Base-by-base conservation (phyloP, 2,888 invertebrate species). In the Achlya flavicornis region DNA sequence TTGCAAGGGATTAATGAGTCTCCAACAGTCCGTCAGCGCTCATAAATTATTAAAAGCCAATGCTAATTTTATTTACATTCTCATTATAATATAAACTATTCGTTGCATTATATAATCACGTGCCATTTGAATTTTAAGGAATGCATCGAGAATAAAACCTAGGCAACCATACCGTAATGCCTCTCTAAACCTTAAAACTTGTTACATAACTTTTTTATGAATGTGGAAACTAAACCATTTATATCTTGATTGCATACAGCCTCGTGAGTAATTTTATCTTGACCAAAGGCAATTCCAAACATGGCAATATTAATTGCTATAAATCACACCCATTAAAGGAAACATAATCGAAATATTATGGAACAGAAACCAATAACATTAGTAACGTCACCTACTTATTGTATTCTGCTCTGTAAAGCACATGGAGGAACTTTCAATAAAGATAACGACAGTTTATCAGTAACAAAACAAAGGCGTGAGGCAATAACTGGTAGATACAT, bases 391-490 rank as follows among this genome's bases (percentile, higher is more conserved):
- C 19, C 19, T 19, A 19, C 19, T 53, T 19, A 19, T 19, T 19
- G n/a, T 53, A 53, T 19, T 53, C 53, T 19, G 19, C 7, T 46
- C 4, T 53, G 16, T 53, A 53, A 53, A 12, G 41, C 12, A 41
- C 41, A 41, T 53, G 10, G 53, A 19, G 53, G 10, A 48, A 53
- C 69, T 65, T 64, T 71, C 66, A 70, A 75, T 74, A 78, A 74
- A 76, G 77, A 77, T 73, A 79, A 70, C 69, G 71, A 73, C 75
- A 73, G 77, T 78, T 80, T 84, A 85, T 84, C 84, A 76, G 73
- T 46, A 68, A 66, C 73, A 70, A 81, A 83, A 86, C 86, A 86
- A 83, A 80, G 79, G 79, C 66, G 65, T 65, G 68, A 72, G 77
- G 73, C 75, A 78, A 79, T 83, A 81, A 83, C 80, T 69, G 53